A percentile compares a stretch with the other conserved stretches of the same genome.
Evolutionary conservation across 2,113 vertebrate genomes (phyloP).

Genomic region (Motacilla alba): DNA sequence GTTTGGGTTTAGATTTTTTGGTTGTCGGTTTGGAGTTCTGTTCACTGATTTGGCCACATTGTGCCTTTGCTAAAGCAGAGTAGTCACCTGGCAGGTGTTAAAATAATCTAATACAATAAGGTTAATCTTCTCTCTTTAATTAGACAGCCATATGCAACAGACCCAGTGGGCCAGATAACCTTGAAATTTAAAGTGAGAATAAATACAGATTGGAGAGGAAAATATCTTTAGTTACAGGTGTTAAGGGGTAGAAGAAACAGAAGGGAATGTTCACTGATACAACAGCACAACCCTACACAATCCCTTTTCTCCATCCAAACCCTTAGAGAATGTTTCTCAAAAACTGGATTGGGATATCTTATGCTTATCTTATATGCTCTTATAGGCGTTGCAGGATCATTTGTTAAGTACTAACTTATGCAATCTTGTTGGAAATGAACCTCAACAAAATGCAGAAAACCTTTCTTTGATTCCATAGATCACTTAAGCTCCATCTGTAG

Average conservation of each 20-base stretch:
- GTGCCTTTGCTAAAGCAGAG: background rate
- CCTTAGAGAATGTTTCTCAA: background rate
- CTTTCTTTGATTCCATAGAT: background rate
- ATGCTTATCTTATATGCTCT: background rate
- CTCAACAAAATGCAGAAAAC: background rate
- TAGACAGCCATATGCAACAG: background rate
- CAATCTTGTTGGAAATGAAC: background rate
- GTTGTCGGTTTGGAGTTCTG: background rate
- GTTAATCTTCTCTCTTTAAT: conserved; percentile 25
- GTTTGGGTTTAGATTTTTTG: background rate
- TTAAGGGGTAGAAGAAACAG: background rate
- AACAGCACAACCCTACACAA: background rate
- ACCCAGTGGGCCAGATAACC: background rate
- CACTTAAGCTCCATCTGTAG: background rate
- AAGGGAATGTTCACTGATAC: background rate
- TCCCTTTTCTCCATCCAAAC: background rate
- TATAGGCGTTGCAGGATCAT: background rate
- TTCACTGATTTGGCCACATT: background rate
- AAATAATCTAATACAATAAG: conserved; percentile 2
- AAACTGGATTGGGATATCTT: background rate
- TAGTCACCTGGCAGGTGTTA: background rate
- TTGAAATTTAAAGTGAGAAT: conserved; percentile 9
- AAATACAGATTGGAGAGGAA: background rate
- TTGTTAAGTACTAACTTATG: background rate
- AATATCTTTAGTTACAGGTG: background rate